These are phyloP conservation scores for Papilio helenus DNA, from an alignment of 1,140 invertebrate genomes.

Conservation along the genomic window DNA sequence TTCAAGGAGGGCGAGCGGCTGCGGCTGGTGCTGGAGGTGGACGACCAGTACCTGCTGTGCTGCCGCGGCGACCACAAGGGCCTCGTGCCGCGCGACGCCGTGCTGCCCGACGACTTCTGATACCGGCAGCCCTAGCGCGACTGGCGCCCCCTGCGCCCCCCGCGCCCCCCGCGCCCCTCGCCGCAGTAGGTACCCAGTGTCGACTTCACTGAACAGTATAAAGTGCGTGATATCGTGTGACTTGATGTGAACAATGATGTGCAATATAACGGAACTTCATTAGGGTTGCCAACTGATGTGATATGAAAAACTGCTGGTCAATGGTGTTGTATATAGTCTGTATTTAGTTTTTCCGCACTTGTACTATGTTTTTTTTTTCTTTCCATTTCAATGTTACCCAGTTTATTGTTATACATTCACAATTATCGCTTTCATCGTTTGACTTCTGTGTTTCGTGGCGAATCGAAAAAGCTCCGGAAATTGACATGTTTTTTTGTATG, in stretches of 20 bases:
- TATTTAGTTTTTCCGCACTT: constrained; percentile 21
- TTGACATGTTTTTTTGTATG: constrained; percentile 44
- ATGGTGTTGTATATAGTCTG: constrained; percentile 33
- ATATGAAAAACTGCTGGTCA: constrained; percentile 31
- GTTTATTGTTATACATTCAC: constrained; percentile 37
- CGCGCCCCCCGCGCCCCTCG: constrained; percentile 23
- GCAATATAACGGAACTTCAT: constrained; percentile 18
- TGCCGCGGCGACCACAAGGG: constrained; percentile 90
- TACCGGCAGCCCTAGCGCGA: constrained; percentile 73
- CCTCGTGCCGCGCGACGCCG: constrained; percentile 88
- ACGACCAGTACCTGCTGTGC: constrained; percentile 90
- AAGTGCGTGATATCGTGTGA: background rate
- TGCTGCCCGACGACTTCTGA: constrained; percentile 84
- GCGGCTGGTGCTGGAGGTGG: constrained; percentile 89
- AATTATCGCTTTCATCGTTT: background rate
- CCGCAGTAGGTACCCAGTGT: background rate
- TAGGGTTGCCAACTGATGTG: constrained; percentile 23
- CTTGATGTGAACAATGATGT: constrained; percentile 18
- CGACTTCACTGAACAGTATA: background rate
- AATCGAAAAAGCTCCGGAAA: constrained; percentile 9
- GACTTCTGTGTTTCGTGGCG: constrained; percentile 30
- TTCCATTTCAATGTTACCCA: constrained; percentile 64
- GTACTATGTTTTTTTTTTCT: background rate
- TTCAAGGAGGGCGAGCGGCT: constrained; percentile 90
- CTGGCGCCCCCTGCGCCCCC: constrained; percentile 59